phyloP scores from a whole-genome alignment of 1,140 invertebrate genomes.

The Drosophila mojavensis region DNA sequence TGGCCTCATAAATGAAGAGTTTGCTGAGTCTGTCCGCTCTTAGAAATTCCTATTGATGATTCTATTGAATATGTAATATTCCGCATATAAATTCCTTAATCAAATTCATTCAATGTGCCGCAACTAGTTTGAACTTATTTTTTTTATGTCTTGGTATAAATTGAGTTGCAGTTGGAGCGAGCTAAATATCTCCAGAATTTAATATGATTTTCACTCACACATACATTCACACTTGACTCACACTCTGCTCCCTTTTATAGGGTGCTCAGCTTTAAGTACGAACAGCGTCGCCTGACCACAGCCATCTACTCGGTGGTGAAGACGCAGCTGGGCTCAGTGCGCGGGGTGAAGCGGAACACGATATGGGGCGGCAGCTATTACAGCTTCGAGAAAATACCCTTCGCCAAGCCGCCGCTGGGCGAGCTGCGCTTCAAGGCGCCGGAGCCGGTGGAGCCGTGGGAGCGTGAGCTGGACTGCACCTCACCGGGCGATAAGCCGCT shows the following conservation, averaged over 20 bases:
- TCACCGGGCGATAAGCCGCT: conserved; percentile 68
- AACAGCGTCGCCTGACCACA: conserved; percentile 74
- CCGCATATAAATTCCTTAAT: too few species aligned
- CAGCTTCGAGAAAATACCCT: conserved; percentile 88
- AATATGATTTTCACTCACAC: neutral
- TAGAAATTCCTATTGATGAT: too few species aligned
- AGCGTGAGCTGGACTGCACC: conserved; percentile 80
- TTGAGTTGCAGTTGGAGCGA: too few species aligned
- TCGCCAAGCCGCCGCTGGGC: conserved; percentile 89
- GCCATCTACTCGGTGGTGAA: conserved; percentile 60
- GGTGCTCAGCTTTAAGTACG: conserved; percentile 70
- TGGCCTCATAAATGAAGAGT: too few species aligned
- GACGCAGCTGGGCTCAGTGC: conserved; percentile 61
- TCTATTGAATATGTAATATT: too few species aligned
- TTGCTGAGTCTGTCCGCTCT: too few species aligned
- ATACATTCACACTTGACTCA: too few species aligned
- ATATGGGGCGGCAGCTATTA: conserved; percentile 78
- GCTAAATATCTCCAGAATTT: too few species aligned
- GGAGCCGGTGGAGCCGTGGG: conserved; percentile 85
- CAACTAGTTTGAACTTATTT: too few species aligned
- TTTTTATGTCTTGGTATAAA: too few species aligned
- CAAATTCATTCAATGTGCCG: too few species aligned
- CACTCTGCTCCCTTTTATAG: conserved; percentile 34
- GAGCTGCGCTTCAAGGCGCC: conserved; percentile 87
- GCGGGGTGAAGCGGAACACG: conserved; percentile 69